These are phyloP conservation scores for Leptopterna dolabrata DNA, from an alignment of 2,888 invertebrate species.

Conservation along the genomic window DNA sequence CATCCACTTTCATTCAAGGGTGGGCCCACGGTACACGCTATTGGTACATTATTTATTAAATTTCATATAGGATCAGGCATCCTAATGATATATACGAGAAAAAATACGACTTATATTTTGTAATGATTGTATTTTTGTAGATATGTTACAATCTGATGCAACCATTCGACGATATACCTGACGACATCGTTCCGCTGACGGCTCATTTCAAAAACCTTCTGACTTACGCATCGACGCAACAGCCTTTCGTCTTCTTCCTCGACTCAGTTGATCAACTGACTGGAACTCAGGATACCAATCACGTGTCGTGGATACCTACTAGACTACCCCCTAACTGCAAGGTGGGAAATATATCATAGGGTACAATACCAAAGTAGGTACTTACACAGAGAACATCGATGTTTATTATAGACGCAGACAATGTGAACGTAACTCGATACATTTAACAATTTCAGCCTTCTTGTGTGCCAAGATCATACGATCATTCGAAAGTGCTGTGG, in stretches of 20 bases:
- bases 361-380: background rate
- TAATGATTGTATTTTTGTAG: constrained; percentile 67
- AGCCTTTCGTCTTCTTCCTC: constrained; percentile 89
- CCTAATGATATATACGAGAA: no score
- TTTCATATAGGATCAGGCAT: no score
- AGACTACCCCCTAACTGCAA: constrained; percentile 89
- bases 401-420: no score
- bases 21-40: no score
- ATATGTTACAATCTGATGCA: constrained; percentile 92
- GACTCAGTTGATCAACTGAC: constrained; percentile 98
- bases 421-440: no score
- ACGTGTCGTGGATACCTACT: constrained; percentile 95
- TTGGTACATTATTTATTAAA: no score
- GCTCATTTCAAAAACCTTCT: constrained; percentile 95
- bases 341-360: constrained; percentile 69
- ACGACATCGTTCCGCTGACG: constrained; percentile 94
- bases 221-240: constrained; percentile 82
- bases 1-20: no score
- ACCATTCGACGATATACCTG: constrained; percentile 93
- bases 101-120: background rate
- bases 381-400: no score
- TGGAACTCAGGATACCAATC: constrained; percentile 92
- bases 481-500: no score
- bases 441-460: no score
- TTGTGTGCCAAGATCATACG: no score